These are phyloP conservation scores for Rhagonycha fulva DNA, from an alignment of 2,888 invertebrate species.

Conservation along the genomic window DNA sequence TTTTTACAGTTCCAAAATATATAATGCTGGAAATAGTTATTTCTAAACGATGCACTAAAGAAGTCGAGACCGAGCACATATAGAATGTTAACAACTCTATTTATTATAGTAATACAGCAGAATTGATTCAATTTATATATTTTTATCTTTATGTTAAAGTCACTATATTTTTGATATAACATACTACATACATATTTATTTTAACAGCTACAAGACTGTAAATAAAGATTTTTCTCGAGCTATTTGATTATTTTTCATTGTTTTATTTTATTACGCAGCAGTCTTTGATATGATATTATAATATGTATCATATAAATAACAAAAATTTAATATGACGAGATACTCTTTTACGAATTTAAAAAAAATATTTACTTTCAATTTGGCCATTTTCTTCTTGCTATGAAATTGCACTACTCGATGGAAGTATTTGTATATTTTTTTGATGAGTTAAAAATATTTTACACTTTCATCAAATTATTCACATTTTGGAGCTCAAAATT, in stretches of 20 bases:
- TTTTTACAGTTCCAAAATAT: not conserved
- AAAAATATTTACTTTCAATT: too few relatives aligned
- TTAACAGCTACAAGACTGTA: not conserved
- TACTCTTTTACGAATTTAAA: not conserved
- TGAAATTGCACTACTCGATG: too few relatives aligned
- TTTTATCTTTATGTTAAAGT: not conserved
- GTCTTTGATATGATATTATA: not conserved
- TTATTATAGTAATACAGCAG: not conserved
- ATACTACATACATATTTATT: not conserved
- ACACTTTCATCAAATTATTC: too few relatives aligned
- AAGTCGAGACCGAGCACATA: not conserved
- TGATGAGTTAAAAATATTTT: too few relatives aligned
- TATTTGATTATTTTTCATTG: not conserved
- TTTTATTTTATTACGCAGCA: not conserved
- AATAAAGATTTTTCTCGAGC: not conserved
- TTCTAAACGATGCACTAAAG: constrained; percentile 1
- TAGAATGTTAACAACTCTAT: constrained; percentile 1
- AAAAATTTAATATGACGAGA: not conserved
- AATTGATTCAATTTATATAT: constrained; percentile 1
- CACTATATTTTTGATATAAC: not conserved
- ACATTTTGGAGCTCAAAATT: too few relatives aligned
- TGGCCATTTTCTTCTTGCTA: too few relatives aligned
- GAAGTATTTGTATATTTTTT: too few relatives aligned
- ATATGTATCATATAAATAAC: not conserved
- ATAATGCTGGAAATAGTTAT: not conserved